Conservation (phyloP, 1,140 invertebrate genomes). For the Nomia melanderi region DNA sequence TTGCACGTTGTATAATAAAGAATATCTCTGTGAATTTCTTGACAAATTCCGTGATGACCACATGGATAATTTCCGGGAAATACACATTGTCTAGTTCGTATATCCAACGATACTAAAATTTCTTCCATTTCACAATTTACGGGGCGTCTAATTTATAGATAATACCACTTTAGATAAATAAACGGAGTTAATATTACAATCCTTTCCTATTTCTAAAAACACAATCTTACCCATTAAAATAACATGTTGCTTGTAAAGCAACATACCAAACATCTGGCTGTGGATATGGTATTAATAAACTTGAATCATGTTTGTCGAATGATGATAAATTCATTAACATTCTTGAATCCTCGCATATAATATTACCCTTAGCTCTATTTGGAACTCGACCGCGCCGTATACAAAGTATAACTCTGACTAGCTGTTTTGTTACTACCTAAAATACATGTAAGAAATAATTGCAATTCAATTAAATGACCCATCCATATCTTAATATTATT, state of each 20-base stretch:
- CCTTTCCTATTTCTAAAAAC: conserved; percentile 7
- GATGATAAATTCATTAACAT: conserved; percentile 75
- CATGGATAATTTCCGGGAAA: conserved; percentile 78
- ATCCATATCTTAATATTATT: background rate
- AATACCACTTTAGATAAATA: conserved; percentile 28
- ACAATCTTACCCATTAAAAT: conserved; percentile 68
- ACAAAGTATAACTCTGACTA: conserved; percentile 74
- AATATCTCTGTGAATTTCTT: conserved; percentile 81
- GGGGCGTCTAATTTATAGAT: conserved; percentile 62
- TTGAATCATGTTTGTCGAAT: conserved; percentile 65
- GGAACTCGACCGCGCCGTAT: conserved; percentile 76
- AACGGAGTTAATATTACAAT: conserved; percentile 1
- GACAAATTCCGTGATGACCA: conserved; percentile 80
- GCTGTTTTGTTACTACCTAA: conserved; percentile 75
- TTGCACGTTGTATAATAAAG: conserved; percentile 81
- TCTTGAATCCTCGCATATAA: conserved; percentile 72
- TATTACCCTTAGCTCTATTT: conserved; percentile 64
- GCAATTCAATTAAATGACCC: background rate
- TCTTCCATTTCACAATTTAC: conserved; percentile 77
- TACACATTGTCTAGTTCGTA: conserved; percentile 80
- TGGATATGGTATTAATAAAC: conserved; percentile 81
- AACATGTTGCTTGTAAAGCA: conserved; percentile 77
- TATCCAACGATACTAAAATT: conserved; percentile 81
- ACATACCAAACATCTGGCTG: conserved; percentile 82
- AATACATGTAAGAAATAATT: conserved; percentile 46